Evolutionary conservation across 2,797 vertebrate genomes (phyloP), one percentile per base, ranked within the genome.

Genomic region (Aulostomus chinensis): DNA sequence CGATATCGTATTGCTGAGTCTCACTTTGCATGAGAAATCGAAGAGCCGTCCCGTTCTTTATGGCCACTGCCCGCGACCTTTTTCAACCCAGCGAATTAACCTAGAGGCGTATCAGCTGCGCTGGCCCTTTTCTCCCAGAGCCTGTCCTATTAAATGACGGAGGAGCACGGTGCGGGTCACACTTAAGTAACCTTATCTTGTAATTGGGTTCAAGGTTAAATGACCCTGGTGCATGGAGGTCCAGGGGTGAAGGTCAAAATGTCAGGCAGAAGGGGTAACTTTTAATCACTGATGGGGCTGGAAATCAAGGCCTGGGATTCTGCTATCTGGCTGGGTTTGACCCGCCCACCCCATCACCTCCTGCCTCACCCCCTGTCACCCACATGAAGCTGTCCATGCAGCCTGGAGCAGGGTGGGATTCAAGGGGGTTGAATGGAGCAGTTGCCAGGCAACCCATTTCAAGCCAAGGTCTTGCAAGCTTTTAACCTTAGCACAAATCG

Each of bases 151-250:
- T 91, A 92, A 89, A 81, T 76, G 85, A 90, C 84, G 84, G 73
- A 89, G 78, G 59, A 80, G 84, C 85, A 50, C 50, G 9, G 76
- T 16, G 56, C 43, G 68, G 87, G 88, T 89, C 87, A 86, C 80
- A 78, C 87, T 90, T 88, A 91, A 90, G 86, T 90, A 90, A 91
- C 89, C 91, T 91, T 91, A 89, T 91, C 91, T 88, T 92, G 91
- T 92, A 92, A 92, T 92, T 92, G 90, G 87, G 90, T 92, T 92
- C 90, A 93, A 93, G 89, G 91, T 92, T 89, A 92, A 90, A 83
- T 89, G 90, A 92, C 91, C 90, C 78, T 51, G 65, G 80, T 87
- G 86, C 86, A 62, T 31, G 30, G 61, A 40, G 91, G 82, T 84
- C 83, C 45, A 29, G 68, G 87, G 83, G 86, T 90, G 91, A 88